Conservation (phyloP, 2,797 vertebrate genomes). For the Cyprinodon diabolis region DNA sequence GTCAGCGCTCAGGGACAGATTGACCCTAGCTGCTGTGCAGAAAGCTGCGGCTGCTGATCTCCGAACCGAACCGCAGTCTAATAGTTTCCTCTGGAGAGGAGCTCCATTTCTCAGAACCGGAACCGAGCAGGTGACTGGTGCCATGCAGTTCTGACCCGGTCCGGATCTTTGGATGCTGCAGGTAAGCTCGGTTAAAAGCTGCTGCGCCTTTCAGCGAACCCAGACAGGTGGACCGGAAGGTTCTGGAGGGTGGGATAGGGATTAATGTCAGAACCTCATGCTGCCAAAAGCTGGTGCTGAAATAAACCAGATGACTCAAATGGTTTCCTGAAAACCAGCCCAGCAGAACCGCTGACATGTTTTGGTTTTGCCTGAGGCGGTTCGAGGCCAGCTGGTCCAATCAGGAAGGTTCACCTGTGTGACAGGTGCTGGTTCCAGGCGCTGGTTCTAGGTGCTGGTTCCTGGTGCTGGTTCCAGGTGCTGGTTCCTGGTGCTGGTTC, state of each 20-base stretch:
- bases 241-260: neutral
- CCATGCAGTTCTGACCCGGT: constrained; percentile 48
- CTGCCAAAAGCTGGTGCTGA: neutral
- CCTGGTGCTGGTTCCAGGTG: too few species aligned
- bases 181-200: constrained; percentile 45
- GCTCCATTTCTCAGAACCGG: neutral
- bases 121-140: constrained; percentile 2
- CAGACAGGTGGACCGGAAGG: neutral
- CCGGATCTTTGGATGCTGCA: constrained; percentile 38
- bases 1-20: neutral
- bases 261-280: neutral
- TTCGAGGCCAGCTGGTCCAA: constrained; percentile 15
- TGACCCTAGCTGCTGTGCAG: neutral
- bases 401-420: neutral
- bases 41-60: neutral
- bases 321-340: neutral
- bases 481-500: too few species aligned
- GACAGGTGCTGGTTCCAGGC: too few species aligned
- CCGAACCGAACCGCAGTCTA: constrained; percentile 30
- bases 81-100: constrained; percentile 5
- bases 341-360: neutral
- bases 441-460: too few species aligned
- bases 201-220: neutral
- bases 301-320: neutral
- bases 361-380: constrained; percentile 1